Base-by-base conservation (phyloP, 2,113 vertebrate genomes). In the Asarcornis scutulata region DNA sequence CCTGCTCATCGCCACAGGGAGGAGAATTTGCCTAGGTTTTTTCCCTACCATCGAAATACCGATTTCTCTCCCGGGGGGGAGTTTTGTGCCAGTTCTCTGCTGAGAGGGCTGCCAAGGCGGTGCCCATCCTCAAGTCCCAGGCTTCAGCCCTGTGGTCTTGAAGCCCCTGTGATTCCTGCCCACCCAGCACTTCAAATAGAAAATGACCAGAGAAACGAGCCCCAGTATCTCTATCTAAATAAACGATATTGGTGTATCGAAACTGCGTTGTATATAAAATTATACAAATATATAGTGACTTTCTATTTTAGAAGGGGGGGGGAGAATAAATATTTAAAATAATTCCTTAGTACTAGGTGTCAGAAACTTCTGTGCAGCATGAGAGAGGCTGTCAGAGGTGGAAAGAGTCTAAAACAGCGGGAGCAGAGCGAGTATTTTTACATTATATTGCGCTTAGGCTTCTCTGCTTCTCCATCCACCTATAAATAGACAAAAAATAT, bases 291-390 rank as follows among this genome's bases (percentile, higher is more conserved):
- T 89, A 98, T 96, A 97, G 96, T 96, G 97, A 79, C 92, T 95
- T 97, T 98, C 97, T 98, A 98, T 98, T 98, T 98, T 98, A 98
- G 97, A 95, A 97, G 96, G 88, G 93, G 93, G 93, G 94, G 89
- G 85, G 86, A 93, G 82, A 84, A 94, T 44, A 93, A 95, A 14
- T 97, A 97, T 97, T 96, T 97, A 97, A 97, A 92, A 55, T 69
- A 97, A 93, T 95, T 96, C 83, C 34, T 95, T 96, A 97, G 93
- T 96, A 60, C 71, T 97, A 96, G 85, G 90, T 93, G 94, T 96
- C 84, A 86, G 74, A 95, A 92, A 93, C 81, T 94, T 96, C 92
- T 94, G 93, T 78, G 91, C 95, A 95, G 96, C 77, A 75, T 83
- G 88, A 94, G 64, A 69, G 80, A 96, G 86, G 95, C 93, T 94